A percentile compares a stretch with the other conserved stretches of the same genome.
Evolutionary conservation across 2,113 vertebrate genomes (phyloP).

Genomic region (Lophotis ruficrista): DNA sequence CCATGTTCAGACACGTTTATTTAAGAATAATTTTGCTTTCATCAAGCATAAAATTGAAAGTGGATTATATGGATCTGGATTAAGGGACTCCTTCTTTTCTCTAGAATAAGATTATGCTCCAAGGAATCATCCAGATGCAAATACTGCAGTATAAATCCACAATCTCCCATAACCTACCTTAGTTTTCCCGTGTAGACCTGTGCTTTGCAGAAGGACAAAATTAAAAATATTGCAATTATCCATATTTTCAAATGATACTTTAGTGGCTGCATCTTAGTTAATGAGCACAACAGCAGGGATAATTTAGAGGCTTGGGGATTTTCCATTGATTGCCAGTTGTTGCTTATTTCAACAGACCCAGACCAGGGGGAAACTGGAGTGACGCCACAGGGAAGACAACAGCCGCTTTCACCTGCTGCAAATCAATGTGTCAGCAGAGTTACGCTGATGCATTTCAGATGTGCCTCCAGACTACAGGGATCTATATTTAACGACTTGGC

Average conservation of each 20-base stretch:
- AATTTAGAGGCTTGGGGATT: background rate
- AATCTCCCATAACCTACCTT: background rate
- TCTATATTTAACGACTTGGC: fast-evolving
- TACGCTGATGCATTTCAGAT: background rate
- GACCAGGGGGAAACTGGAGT: background rate
- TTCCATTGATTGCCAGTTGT: background rate
- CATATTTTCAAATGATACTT: background rate
- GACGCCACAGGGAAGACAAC: fast-evolving
- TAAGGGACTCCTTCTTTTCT: background rate
- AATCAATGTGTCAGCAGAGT: background rate
- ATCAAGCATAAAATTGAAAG: background rate
- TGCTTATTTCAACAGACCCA: background rate
- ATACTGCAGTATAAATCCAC: background rate
- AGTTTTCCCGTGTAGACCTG: background rate
- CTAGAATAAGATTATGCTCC: background rate
- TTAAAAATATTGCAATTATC: background rate
- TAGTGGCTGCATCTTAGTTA: background rate
- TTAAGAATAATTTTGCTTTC: background rate
- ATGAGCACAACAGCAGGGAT: background rate
- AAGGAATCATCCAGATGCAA: background rate
- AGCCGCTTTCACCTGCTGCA: background rate
- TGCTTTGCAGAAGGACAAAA: background rate
- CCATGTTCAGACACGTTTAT: background rate
- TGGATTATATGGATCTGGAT: background rate
- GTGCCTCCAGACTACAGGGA: background rate